A percentile compares a stretch with the other conserved stretches of the same genome.
phyloP scores from a whole-genome alignment of 1,140 invertebrate species.

The Littorina saxatilis region DNA sequence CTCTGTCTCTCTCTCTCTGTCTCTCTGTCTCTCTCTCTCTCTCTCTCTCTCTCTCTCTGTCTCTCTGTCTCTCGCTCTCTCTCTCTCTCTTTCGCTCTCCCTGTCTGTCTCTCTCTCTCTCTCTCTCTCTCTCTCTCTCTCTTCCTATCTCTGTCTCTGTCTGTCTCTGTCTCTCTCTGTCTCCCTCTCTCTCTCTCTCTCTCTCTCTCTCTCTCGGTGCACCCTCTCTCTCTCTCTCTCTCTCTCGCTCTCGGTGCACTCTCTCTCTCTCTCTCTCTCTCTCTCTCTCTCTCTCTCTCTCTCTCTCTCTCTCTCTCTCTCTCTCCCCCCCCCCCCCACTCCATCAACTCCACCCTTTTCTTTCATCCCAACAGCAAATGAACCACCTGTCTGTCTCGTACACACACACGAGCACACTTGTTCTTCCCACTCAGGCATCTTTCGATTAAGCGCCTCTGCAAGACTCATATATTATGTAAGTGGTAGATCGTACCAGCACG shows the following conservation, averaged over 20 bases:
- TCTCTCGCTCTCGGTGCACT: conserved; percentile 3
- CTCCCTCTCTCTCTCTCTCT: not conserved
- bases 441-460: too few relatives aligned
- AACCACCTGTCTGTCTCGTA: too few relatives aligned
- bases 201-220: not conserved
- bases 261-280: conserved; percentile 24
- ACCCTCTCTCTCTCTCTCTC: conserved; percentile 17
- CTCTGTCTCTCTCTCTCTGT: too few relatives aligned
- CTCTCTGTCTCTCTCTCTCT: not conserved
- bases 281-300: conserved; percentile 22
- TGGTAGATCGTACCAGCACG: too few relatives aligned
- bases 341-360: too few relatives aligned
- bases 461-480: too few relatives aligned
- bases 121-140: too few relatives aligned
- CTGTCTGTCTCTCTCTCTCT: conserved; percentile 7
- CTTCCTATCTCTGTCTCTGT: not conserved
- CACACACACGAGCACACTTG: too few relatives aligned
- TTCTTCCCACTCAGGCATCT: too few relatives aligned
- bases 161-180: conserved; percentile 23
- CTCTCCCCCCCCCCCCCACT: not conserved
- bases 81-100: conserved; percentile 5
- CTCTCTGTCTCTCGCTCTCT: conserved; percentile 12
- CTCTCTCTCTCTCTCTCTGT: not conserved
- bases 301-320: not conserved
- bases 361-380: too few relatives aligned